Evolutionary conservation across 1,140 invertebrate species (phyloP).

Genomic region (Zaprionus taronus): DNA sequence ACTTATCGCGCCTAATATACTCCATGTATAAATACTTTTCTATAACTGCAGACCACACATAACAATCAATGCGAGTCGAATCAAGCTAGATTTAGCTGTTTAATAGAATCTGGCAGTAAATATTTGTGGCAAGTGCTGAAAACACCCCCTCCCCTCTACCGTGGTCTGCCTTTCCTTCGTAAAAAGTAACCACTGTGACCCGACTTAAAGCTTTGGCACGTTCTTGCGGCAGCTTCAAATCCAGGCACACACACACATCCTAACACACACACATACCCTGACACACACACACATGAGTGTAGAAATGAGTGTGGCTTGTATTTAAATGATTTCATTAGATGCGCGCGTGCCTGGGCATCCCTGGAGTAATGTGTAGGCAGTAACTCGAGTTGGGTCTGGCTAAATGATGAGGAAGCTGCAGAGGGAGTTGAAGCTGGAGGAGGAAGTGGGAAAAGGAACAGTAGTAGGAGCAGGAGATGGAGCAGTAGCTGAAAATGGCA

Average conservation of each 20-base stretch:
- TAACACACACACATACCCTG: neutral
- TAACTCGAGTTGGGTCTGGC: constrained; percentile 16
- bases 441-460: neutral
- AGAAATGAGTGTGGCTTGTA: constrained; percentile 54
- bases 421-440: no score
- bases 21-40: neutral
- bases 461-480: no score
- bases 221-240: constrained; percentile 59
- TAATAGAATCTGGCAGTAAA: constrained; percentile 9
- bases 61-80: neutral
- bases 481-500: constrained; percentile 18
- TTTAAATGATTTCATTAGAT: constrained; percentile 81
- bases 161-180: no score
- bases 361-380: constrained; percentile 40
- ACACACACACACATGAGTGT: neutral
- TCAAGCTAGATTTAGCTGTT: neutral
- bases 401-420: neutral
- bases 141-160: neutral
- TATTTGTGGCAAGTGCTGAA: constrained; percentile 21
- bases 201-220: constrained; percentile 54
- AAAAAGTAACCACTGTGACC: neutral
- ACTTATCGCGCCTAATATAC: neutral
- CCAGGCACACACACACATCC: constrained; percentile 3
- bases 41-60: neutral
- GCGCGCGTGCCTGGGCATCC: constrained; percentile 66